Evolutionary conservation across 2,797 vertebrate species (phyloP).

Genomic region (Eulemur rubriventer): DNA sequence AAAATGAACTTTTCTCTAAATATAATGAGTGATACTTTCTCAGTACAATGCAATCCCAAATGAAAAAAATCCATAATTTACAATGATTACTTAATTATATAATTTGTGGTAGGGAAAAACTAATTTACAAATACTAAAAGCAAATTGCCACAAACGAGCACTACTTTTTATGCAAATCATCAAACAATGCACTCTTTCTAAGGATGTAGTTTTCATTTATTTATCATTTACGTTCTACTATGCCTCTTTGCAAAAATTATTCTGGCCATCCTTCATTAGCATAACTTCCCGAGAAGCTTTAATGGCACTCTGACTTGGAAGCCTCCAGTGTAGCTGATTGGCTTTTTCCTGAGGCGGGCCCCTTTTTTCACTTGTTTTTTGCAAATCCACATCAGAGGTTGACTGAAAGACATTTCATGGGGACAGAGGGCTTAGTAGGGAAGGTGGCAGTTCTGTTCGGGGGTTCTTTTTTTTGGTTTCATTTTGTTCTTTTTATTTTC

Average conservation of each 20-base stretch:
- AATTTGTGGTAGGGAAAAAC: neutral
- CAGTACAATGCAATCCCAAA: neutral
- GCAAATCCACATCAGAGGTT: neutral
- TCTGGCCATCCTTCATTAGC: neutral
- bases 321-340: accelerated
- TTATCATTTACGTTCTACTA: neutral
- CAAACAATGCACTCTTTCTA: neutral
- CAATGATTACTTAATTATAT: neutral
- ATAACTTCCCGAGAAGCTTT: neutral
- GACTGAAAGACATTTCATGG: neutral
- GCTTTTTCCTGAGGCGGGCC: neutral
- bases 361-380: neutral
- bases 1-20: neutral
- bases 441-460: constrained; percentile 39
- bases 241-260: neutral
- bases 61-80: neutral
- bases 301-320: neutral
- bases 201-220: neutral
- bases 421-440: constrained; percentile 4
- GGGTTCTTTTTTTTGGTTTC: neutral
- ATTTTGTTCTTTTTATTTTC: constrained; percentile 77
- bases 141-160: neutral
- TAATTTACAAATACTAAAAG: constrained; percentile 9
- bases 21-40: neutral
- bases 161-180: neutral